Evolutionary conservation across 2,888 invertebrate species (phyloP), one percentile per base, ranked within the genome.

Genomic region (Rapana venosa): DNA sequence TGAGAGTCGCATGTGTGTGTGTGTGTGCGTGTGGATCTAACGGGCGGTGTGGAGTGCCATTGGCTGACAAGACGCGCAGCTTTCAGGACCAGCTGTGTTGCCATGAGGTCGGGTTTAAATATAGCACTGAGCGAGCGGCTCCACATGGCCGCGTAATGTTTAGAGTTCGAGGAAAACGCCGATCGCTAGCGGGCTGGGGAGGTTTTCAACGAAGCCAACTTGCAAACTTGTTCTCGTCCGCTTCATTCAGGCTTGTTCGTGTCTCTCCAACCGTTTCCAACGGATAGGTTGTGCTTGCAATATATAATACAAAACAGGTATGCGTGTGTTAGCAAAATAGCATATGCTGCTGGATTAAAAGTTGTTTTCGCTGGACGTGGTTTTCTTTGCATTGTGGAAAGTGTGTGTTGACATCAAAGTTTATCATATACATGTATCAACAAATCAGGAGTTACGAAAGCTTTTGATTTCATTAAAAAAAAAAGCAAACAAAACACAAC

Each of bases 41-140:
- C 87, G 56, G 61, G 87, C 66, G 85, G 56, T 87, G 58, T 15
- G 30, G 35, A 79, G n/a, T 35, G 61, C 79, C 81, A 88, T 88
- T 88, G 88, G 88, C 81, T 81, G 88, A 58, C 58, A 79, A 22
- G 58, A 32, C 88, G 88, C 88, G 79, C 87, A 8, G 88, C 74
- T 79, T 79, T 79, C 81, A 32, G 56, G 81, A 61, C 88, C 88
- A 88, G 88, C 88, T 88, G 88, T 77, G 88, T 88, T 88, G 35
- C 79, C 88, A 88, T 88, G 88, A 88, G 88, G 88, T 88, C 79
- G 79, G 58, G 88, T 79, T 79, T 88, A 88, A 88, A 81, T 58
- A 81, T 88, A 88, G 88, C 79, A 35, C 66, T 8, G 15, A 70
- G 77, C 87, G 87, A 77, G 87, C 87, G 77, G n/a, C 47, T 47